These are phyloP conservation scores for Ephialtes manifestator DNA, from an alignment of 2,888 invertebrate genomes.

Conservation along the genomic window DNA sequence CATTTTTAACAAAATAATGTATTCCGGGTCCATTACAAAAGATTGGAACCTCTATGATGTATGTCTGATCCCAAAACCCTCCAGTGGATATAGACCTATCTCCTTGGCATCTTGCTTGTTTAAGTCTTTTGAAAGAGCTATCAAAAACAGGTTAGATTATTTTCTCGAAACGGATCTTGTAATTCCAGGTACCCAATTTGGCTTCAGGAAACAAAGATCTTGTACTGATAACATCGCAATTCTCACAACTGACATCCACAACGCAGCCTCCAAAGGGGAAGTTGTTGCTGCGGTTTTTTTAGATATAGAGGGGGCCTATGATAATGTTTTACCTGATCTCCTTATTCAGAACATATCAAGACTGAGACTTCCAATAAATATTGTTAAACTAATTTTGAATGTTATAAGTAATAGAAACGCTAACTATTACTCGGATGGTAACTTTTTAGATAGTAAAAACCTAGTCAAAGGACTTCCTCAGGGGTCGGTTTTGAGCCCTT, in stretches of 20 bases:
- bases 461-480: constrained; percentile 34
- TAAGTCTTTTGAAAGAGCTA: constrained; percentile 45
- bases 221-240: constrained; percentile 14
- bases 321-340: constrained; percentile 3
- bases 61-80: constrained; percentile 41
- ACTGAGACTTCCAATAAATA: background rate
- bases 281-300: constrained; percentile 8
- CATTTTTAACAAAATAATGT: constrained; percentile 36
- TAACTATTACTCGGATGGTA: constrained; percentile 26
- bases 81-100: constrained; percentile 34
- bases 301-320: constrained; percentile 34
- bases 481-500: constrained; percentile 17
- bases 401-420: background rate
- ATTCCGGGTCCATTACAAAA: constrained; percentile 4
- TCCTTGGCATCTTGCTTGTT: constrained; percentile 39
- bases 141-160: constrained; percentile 50
- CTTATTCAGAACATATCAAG: background rate
- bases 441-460: background rate
- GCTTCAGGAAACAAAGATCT: constrained; percentile 8
- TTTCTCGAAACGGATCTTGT: constrained; percentile 39
- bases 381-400: background rate
- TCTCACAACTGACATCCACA: constrained; percentile 20
- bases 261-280: background rate
- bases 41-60: constrained; percentile 45
- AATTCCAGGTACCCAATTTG: constrained; percentile 15